phyloP scores from a whole-genome alignment of 1,140 invertebrate genomes.

The Papilio aristodemus region DNA sequence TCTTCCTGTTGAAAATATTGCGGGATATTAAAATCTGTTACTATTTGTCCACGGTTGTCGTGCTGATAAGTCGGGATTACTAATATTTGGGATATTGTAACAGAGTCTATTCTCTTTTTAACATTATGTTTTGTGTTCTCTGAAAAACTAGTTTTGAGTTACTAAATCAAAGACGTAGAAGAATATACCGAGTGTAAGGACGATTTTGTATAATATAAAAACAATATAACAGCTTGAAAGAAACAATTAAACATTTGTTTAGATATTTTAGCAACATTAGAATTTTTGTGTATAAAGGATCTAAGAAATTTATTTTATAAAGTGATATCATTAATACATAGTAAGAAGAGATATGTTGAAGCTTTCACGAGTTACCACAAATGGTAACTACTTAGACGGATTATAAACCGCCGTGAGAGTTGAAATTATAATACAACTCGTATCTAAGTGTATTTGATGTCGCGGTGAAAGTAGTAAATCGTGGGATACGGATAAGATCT shows the following conservation, averaged over 20 bases:
- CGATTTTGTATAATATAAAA: too few relatives aligned
- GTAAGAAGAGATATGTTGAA: not conserved
- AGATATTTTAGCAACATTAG: too few relatives aligned
- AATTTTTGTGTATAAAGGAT: not conserved
- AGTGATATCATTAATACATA: not conserved
- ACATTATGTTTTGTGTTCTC: too few relatives aligned
- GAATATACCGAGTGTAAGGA: too few relatives aligned
- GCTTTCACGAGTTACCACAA: slow-evolving; percentile 11
- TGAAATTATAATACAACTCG: slow-evolving; percentile 24
- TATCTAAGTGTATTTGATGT: slow-evolving; percentile 19
- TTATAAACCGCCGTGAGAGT: slow-evolving; percentile 29
- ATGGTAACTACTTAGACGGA: slow-evolving; percentile 11
- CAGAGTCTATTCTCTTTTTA: not conserved
- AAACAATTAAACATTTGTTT: too few relatives aligned
- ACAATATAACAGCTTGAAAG: too few relatives aligned
- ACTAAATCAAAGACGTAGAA: too few relatives aligned
- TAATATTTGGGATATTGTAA: not conserved
- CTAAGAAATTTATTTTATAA: not conserved
- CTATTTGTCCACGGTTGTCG: not conserved
- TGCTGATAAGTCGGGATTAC: not conserved
- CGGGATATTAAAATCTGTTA: not conserved
- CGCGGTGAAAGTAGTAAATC: slow-evolving; percentile 32
- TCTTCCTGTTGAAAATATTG: not conserved
- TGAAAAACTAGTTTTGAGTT: too few relatives aligned
- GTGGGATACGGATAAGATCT: slow-evolving; percentile 33